Conservation (phyloP, 2,797 vertebrate species). For the Onychomys arenicola region DNA sequence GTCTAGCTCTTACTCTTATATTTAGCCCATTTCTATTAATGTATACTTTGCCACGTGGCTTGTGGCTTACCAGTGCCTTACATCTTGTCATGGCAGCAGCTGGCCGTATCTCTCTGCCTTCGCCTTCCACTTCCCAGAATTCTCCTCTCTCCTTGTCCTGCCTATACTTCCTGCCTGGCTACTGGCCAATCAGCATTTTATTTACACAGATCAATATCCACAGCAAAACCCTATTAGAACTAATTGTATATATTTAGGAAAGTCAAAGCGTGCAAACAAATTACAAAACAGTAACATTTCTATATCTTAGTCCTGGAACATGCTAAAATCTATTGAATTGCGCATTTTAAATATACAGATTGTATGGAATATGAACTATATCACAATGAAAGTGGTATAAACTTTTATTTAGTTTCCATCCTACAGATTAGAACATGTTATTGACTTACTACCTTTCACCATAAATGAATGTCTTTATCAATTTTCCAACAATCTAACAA, state of each 20-base stretch:
- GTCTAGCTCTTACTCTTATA: too few relatives aligned
- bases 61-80: too few relatives aligned
- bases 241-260: background rate
- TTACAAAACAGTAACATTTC: background rate
- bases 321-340: background rate
- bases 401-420: background rate
- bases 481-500: background rate
- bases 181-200: too few relatives aligned
- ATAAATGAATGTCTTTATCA: conserved; percentile 30
- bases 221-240: conserved; percentile 17
- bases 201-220: too few relatives aligned
- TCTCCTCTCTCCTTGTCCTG: too few relatives aligned
- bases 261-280: background rate
- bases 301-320: background rate
- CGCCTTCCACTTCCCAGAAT: too few relatives aligned
- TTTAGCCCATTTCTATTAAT: too few relatives aligned
- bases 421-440: conserved; percentile 14
- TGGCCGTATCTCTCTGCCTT: too few relatives aligned
- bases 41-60: too few relatives aligned
- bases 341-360: background rate
- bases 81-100: too few relatives aligned
- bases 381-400: background rate
- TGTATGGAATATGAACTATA: background rate
- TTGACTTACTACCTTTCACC: background rate
- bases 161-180: too few relatives aligned